phyloP scores from a whole-genome alignment of 2,797 vertebrate species.

The Xenops minutus region DNA sequence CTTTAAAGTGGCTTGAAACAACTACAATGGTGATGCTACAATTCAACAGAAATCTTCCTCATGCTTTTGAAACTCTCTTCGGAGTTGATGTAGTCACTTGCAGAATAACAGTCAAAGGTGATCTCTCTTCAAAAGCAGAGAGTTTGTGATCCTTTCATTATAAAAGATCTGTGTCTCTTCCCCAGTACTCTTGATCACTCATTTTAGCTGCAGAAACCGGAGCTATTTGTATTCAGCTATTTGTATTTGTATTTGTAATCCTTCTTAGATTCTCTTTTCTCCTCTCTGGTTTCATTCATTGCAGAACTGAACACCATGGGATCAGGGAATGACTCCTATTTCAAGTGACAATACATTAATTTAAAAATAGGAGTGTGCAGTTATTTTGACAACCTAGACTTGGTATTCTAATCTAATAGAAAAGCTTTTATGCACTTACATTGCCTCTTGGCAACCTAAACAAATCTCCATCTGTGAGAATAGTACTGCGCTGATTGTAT shows the following conservation, averaged over 20 bases:
- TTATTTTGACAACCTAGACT: background rate
- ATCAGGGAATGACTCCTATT: conserved; percentile 10
- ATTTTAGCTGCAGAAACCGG: background rate
- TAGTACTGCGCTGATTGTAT: background rate
- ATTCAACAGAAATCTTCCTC: background rate
- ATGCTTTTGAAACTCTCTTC: background rate
- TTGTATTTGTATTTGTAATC: too few relatives aligned
- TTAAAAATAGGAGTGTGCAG: background rate
- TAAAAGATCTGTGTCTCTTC: background rate
- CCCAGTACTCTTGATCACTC: background rate
- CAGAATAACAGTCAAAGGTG: background rate
- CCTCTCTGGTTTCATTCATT: background rate
- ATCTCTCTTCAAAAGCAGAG: background rate
- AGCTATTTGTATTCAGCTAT: background rate
- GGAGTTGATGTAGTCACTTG: background rate
- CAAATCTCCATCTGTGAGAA: background rate
- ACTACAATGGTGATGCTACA: background rate
- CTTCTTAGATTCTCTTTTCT: background rate
- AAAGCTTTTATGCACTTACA: conserved; percentile 39
- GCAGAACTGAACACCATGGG: background rate
- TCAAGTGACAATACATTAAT: background rate
- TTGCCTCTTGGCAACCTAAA: conserved; percentile 1
- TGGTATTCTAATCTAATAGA: conserved; percentile 40
- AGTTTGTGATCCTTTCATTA: background rate
- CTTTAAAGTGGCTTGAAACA: background rate